Evolutionary conservation across 1,140 invertebrate genomes (phyloP), one percentile per base, ranked within the genome.

Genomic region (Homalodisca vitripennis): DNA sequence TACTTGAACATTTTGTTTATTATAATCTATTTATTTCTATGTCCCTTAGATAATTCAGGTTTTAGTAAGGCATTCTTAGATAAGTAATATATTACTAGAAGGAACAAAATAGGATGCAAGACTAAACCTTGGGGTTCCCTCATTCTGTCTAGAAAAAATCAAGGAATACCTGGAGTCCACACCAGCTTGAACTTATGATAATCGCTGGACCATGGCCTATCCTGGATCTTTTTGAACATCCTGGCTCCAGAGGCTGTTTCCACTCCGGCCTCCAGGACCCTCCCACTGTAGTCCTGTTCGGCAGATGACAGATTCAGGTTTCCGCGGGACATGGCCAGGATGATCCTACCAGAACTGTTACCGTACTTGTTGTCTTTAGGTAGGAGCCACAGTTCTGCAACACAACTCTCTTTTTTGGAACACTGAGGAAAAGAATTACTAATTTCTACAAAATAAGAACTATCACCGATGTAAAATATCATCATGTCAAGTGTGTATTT

Each of bases 141-240:
- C n/a, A n/a, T n/a, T n/a, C n/a, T n/a, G n/a, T n/a, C n/a, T n/a
- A n/a, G n/a, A n/a, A n/a, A n/a, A n/a, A n/a, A n/a, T n/a, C n/a
- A n/a, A n/a, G n/a, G n/a, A n/a, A n/a, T n/a, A 27, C 65, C 66
- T 31, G 77, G 64, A 10, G 76, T 78, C 78, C 78, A 80, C 66
- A 77, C 73, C 0, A 81, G 29, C 32, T 72, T 70, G 72, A 76
- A 81, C 14, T 68, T 63, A 70, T 81, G 80, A 74, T 79, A 80
- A 26, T 74, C 75, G 57, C 24, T 47, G 26, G 51, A 26, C 26
- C 67, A 78, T 12, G 14, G 14, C 12, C 24, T 24, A 3, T 6
- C 27, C n/a, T 13, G 32, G 3, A 12, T 12, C 24, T 29, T 62
- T 6, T 24, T 48, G 53, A 57, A 51, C 48, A n/a, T 51, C 14